Evolutionary conservation across 1,140 invertebrate species (phyloP).

Genomic region (Heliothis virescens): DNA sequence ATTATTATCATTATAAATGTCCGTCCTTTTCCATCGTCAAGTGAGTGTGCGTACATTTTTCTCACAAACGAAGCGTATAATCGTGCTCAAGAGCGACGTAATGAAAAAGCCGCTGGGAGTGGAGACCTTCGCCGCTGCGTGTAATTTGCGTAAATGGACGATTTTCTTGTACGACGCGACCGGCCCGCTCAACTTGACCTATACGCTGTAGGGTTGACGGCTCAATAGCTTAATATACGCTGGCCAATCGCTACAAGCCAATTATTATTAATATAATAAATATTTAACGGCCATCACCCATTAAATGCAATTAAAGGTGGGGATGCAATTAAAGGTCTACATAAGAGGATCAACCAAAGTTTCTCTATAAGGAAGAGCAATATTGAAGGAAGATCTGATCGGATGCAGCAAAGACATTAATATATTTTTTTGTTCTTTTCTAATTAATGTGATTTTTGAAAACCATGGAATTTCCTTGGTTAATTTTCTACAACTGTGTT

Average conservation of each 20-base stretch:
- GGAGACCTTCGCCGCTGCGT: constrained; percentile 43
- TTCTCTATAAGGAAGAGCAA: no score
- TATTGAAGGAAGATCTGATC: no score
- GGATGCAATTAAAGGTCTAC: no score
- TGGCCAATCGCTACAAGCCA: not conserved
- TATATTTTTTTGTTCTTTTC: no score
- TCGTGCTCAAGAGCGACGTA: constrained; percentile 28
- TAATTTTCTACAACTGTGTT: no score
- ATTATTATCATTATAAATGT: not conserved
- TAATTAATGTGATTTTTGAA: no score
- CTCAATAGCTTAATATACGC: not conserved
- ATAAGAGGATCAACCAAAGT: no score
- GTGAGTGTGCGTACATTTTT: not conserved
- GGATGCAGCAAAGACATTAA: no score
- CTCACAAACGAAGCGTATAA: constrained; percentile 31
- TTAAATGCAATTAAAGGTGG: no score
- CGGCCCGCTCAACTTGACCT: constrained; percentile 70
- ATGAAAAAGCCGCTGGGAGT: constrained; percentile 39
- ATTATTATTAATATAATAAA: not conserved
- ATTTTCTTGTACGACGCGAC: constrained; percentile 53
- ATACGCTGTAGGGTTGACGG: constrained; percentile 38
- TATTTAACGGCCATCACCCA: no score
- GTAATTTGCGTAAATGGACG: constrained; percentile 66
- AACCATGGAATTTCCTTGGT: no score
- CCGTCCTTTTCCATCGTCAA: not conserved